These are phyloP conservation scores for Cryptoleucopteryx plumbea DNA, from an alignment of 2,113 vertebrate genomes.

Conservation along the genomic window DNA sequence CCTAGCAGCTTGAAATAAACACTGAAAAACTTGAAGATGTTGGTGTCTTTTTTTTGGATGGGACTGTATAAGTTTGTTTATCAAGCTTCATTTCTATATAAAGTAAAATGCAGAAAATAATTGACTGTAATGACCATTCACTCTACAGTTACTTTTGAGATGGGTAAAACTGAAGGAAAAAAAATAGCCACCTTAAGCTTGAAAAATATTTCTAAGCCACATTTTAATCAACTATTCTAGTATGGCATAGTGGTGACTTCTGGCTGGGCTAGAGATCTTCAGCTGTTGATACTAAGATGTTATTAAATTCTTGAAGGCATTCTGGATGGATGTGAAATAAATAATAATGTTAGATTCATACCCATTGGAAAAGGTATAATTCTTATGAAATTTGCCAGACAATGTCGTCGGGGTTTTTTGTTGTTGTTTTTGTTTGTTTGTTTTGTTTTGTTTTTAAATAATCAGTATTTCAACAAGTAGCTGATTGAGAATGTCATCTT, in stretches of 20 bases:
- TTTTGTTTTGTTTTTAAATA: background rate
- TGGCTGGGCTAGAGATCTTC: background rate
- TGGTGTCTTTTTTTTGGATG: background rate
- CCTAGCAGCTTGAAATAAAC: background rate
- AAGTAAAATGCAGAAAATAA: background rate
- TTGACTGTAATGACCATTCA: background rate
- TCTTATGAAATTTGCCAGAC: background rate
- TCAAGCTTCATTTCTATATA: background rate
- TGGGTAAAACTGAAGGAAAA: background rate
- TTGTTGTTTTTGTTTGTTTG: no score
- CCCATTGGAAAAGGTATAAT: background rate
- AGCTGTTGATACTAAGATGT: no score
- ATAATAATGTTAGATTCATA: background rate
- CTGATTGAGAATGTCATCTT: background rate
- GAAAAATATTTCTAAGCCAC: background rate
- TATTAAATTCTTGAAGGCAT: no score
- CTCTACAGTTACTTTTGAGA: background rate
- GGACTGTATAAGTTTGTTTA: background rate
- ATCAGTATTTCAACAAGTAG: background rate
- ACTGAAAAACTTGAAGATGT: background rate
- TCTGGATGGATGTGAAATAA: no score
- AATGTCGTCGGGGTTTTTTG: background rate
- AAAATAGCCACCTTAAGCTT: background rate
- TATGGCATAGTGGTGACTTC: background rate
- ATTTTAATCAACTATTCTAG: background rate